These are phyloP conservation scores for Taphrorychus bicolor DNA, from an alignment of 2,888 invertebrate genomes.

Conservation along the genomic window DNA sequence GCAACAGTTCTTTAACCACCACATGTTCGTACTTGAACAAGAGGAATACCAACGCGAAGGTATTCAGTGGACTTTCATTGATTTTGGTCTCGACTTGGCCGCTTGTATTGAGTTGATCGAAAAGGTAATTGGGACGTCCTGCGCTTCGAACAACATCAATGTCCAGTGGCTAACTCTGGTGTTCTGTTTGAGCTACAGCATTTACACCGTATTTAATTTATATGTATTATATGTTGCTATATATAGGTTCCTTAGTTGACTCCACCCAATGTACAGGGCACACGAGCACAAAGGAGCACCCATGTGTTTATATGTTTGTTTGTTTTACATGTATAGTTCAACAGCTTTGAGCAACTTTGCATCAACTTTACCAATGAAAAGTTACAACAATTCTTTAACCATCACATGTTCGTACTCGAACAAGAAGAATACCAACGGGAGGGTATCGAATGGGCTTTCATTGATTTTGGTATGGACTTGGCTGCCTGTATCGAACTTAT, in stretches of 20 bases:
- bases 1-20: slow-evolving; percentile 94
- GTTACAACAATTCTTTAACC: slow-evolving; percentile 94
- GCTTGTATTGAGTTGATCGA: neutral
- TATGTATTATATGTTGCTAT: slow-evolving; percentile 35
- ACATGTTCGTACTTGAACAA: slow-evolving; percentile 94
- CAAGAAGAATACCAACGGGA: slow-evolving; percentile 92
- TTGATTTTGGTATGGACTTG: slow-evolving; percentile 93
- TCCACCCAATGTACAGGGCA: slow-evolving; percentile 49
- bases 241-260: slow-evolving; percentile 37
- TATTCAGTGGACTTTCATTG: slow-evolving; percentile 92
- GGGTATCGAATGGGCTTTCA: slow-evolving; percentile 92
- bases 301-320: slow-evolving; percentile 45
- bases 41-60: slow-evolving; percentile 92
- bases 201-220: slow-evolving; percentile 10
- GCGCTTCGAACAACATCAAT: neutral
- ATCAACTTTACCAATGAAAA: slow-evolving; percentile 95
- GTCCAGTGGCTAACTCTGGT: neutral
- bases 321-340: slow-evolving; percentile 66
- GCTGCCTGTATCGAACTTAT: slow-evolving; percentile 82
- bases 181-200: neutral
- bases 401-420: slow-evolving; percentile 93
- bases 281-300: slow-evolving; percentile 43
- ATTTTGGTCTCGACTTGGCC: slow-evolving; percentile 71
- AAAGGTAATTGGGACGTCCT: neutral
- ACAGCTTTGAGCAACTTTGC: slow-evolving; percentile 93